phyloP scores from a whole-genome alignment of 2,797 vertebrate species.

The Xyrichtys novacula region DNA sequence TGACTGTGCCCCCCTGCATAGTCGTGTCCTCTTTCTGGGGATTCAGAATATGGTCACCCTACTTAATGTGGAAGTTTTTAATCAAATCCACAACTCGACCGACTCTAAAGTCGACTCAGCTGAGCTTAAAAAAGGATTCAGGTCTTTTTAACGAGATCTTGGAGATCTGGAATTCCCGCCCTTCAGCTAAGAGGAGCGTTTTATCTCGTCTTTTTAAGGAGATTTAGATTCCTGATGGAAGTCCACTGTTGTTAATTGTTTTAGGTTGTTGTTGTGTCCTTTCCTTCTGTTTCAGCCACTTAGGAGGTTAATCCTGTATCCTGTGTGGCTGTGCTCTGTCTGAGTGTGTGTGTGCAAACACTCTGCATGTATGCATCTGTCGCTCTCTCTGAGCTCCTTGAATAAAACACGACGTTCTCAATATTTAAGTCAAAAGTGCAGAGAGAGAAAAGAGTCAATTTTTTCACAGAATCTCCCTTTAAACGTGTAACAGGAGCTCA shows the following conservation, averaged over 20 bases:
- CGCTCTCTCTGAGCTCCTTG: neutral
- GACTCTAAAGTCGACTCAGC: too few species aligned
- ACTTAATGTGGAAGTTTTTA: too few species aligned
- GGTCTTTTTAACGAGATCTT: too few species aligned
- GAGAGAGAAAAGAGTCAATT: neutral
- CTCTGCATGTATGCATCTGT: neutral
- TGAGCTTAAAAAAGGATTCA: too few species aligned
- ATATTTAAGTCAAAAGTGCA: slow-evolving; percentile 27
- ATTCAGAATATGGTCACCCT: too few species aligned
- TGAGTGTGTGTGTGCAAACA: slow-evolving; percentile 1
- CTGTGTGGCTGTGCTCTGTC: slow-evolving; percentile 15
- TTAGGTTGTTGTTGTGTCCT: slow-evolving; percentile 25
- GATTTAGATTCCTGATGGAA: slow-evolving; percentile 33
- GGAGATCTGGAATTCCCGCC: neutral
- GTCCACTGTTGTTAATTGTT: slow-evolving; percentile 35
- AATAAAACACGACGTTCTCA: neutral
- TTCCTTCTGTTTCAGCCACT: slow-evolving; percentile 27
- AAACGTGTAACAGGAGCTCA: slow-evolving; percentile 67
- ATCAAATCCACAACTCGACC: too few species aligned
- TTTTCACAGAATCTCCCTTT: slow-evolving; percentile 43
- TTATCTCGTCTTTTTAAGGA: neutral
- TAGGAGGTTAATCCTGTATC: slow-evolving; percentile 30
- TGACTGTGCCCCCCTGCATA: too few species aligned
- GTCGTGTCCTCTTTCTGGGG: too few species aligned
- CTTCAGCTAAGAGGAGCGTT: neutral